Evolutionary conservation across 1,140 invertebrate genomes (phyloP), one percentile per base, ranked within the genome.

Genomic region (Atta texana): DNA sequence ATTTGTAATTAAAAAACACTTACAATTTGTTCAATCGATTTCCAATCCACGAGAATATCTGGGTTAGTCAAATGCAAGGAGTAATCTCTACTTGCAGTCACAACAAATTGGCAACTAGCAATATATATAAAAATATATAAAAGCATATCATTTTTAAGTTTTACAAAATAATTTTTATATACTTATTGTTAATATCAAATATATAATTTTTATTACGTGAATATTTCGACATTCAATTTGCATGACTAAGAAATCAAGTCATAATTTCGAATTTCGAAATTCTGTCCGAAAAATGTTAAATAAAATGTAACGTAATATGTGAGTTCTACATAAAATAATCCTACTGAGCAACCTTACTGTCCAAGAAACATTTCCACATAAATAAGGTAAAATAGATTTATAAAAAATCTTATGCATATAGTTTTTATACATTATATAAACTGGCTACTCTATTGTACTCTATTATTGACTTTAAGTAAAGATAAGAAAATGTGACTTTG

Each of bases 91-190:
- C 96, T 96, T 89, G 96, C 96, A 93, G 97, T 97, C 59, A 99
- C 98, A 92, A 99, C 97, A 97, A 99, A 99, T 94, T 99, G 98
- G 95, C 98, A 99, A 96, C 98, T 99, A 92, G 0, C 12, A 89
- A 97, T 97, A 90, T 72, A 88, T 91, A 61, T 24, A 55, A 81
- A 74, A 51, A 77, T 69, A 64, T 69, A 75, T 31, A 55, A 53
- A 59, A 39, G n/a, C 28, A 49, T 18, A 21, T 71, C 16, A 68
- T 63, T 80, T 68, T 18, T 24, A 77, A 66, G 21, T 59, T 18
- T 34, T 39, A 39, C 6, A 12, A 64, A 5, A 63, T 69, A 64
- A 59, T 51, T 63, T 21, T n/a, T 49, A 49, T 49, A 14, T 14
- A 14, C 0, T 49, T 53, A 18, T 53, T 18, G 4, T 18, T 74